Base-by-base conservation (phyloP, 2,888 invertebrate species). In the Chaetogeoica ovagalla region DNA sequence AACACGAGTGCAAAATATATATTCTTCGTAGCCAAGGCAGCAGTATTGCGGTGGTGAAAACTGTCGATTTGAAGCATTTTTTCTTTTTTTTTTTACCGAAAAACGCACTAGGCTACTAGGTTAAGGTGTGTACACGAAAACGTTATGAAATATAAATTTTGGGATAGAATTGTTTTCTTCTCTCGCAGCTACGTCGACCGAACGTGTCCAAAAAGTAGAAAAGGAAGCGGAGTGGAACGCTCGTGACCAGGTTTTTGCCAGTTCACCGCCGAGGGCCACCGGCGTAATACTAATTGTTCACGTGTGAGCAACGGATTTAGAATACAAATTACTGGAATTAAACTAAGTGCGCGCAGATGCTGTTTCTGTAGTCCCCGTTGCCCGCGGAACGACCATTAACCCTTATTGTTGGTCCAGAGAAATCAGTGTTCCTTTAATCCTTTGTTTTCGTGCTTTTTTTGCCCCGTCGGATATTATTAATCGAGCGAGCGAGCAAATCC, bases 261-360 rank as follows among this genome's bases (percentile, higher is more conserved):
- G 30, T 4, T 30, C 30, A 30, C 30, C 30, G 30, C 39, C 71
- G 13, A n/a, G n/a, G n/a, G n/a, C n/a, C n/a, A n/a, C n/a, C 63
- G 62, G 62, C n/a, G 8, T 63, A 30, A 30, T 30, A 79, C 62
- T 79, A 79, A 79, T 60, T 79, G 79, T 71, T 65, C 79, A 71
- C 79, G 79, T 71, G 79, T 71, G 79, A 79, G 77, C 69, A 63
- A 69, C 79, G 79, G 70, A 71, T 79, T 79, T 71, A 55, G 79
- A 79, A 79, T 79, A 79, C 79, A 71, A 79, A 79, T 79, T 65
- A 69, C 79, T 9, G 79, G 37, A 70, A 79, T 79, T 79, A 79
- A 79, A 79, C 79, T 79, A 79, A 79, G 79, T 79, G 79, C 77
- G 62, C 37, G 57, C 70, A 79, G 79, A 77, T 77, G 79, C 70